Evolutionary conservation across 2,888 invertebrate species (phyloP).

Genomic region (Onthophagus sagittarius): DNA sequence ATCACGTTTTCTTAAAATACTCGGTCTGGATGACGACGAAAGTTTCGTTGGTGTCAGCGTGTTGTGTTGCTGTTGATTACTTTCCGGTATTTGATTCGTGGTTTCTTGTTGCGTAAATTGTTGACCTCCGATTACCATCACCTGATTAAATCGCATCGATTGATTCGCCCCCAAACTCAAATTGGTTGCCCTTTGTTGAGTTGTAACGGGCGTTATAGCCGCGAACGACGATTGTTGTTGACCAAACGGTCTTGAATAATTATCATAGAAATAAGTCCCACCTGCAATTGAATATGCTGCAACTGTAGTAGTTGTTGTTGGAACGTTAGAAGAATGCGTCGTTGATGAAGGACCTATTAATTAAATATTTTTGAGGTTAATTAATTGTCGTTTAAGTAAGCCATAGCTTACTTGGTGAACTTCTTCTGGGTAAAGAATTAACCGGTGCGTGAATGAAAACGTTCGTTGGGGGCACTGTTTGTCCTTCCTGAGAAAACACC

Average conservation of each 20-base stretch:
- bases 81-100: conserved; percentile 1
- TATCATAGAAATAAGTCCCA: conserved; percentile 45
- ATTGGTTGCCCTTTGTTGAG: conserved; percentile 37
- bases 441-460: conserved; percentile 45
- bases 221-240: conserved; percentile 41
- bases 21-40: conserved; percentile 65
- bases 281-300: conserved; percentile 43
- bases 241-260: conserved; percentile 40
- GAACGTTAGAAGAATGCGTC: conserved; percentile 11
- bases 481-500: conserved; percentile 43
- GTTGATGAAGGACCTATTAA: conserved; percentile 36
- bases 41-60: conserved; percentile 36
- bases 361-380: background rate
- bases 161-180: conserved; percentile 39
- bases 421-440: conserved; percentile 37
- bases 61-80: conserved; percentile 30
- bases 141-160: conserved; percentile 46
- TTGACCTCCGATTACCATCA: conserved; percentile 39
- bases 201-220: conserved; percentile 37
- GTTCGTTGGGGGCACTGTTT: conserved; percentile 35
- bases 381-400: background rate
- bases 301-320: conserved; percentile 32
- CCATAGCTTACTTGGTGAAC: conserved; percentile 42
- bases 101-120: conserved; percentile 33
- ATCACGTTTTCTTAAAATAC: conserved; percentile 84